phyloP scores from a whole-genome alignment of 1,140 invertebrate genomes.

The Leptopilina boulardi region DNA sequence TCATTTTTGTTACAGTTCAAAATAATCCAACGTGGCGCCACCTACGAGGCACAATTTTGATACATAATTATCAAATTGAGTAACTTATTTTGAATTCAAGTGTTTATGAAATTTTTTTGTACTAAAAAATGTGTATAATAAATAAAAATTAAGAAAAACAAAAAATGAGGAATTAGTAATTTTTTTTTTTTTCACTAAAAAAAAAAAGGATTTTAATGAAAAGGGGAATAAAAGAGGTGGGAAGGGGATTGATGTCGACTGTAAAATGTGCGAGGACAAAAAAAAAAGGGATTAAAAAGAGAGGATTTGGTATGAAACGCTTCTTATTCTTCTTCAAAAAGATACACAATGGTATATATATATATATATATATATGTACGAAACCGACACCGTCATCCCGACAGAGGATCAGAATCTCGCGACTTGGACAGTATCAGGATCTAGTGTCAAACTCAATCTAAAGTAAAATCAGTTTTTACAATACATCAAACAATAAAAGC shows the following conservation, averaged over 20 bases:
- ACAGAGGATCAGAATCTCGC: constrained; percentile 61
- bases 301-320: constrained; percentile 25
- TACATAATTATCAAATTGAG: no score
- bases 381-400: constrained; percentile 68
- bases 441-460: constrained; percentile 70
- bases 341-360: constrained; percentile 60
- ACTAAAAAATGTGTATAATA: no score
- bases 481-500: constrained; percentile 41
- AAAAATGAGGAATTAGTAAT: no score
- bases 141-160: no score
- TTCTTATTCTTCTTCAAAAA: constrained; percentile 53
- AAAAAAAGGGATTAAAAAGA: constrained; percentile 43
- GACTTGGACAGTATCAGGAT: constrained; percentile 66
- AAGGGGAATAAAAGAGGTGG: not conserved
- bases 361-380: no score
- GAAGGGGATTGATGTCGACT: constrained; percentile 21
- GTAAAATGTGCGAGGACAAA: constrained; percentile 26
- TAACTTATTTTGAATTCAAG: no score
- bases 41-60: no score
- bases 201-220: not conserved
- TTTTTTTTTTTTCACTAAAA: not conserved
- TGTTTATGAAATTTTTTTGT: no score
- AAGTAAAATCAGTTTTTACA: constrained; percentile 56
- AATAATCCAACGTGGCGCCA: no score
- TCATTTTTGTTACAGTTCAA: no score